Conservation (phyloP, 1,140 invertebrate species). For the Bathynomus jamesi region DNA sequence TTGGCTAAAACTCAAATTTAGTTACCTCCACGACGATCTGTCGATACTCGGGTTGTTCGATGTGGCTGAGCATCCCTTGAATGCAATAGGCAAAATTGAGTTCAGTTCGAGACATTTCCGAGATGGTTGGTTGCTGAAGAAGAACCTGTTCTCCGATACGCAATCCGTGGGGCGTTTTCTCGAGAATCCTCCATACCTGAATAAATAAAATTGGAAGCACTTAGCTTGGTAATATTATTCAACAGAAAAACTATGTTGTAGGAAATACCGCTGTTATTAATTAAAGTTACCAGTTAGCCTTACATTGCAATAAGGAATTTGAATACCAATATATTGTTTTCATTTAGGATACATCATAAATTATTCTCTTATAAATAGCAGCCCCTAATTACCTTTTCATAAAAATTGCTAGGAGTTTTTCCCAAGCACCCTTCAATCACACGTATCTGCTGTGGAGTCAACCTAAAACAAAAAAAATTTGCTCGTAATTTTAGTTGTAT, state of each 20-base stretch:
- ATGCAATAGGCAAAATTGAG: conserved; percentile 92
- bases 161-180: conserved; percentile 78
- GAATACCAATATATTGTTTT: too few relatives aligned
- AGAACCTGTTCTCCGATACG: conserved; percentile 72
- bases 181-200: conserved; percentile 89
- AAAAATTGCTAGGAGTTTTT: conserved; percentile 88
- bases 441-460: conserved; percentile 66
- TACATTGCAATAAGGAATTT: too few relatives aligned
- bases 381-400: conserved; percentile 58
- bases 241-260: too few relatives aligned
- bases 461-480: conserved; percentile 46
- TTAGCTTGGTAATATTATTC: too few relatives aligned
- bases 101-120: conserved; percentile 93
- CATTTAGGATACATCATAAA: too few relatives aligned
- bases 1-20: neutral
- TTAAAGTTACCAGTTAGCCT: too few relatives aligned
- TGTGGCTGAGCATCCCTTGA: conserved; percentile 83
- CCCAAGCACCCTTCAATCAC: conserved; percentile 93
- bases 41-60: conserved; percentile 77
- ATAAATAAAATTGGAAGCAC: too few relatives aligned
- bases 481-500: too few relatives aligned
- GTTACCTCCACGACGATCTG: conserved; percentile 82
- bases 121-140: conserved; percentile 82
- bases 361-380: too few relatives aligned
- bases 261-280: too few relatives aligned